Base-by-base conservation (phyloP, 2,113 vertebrate species). In the Leuciscus idus region DNA sequence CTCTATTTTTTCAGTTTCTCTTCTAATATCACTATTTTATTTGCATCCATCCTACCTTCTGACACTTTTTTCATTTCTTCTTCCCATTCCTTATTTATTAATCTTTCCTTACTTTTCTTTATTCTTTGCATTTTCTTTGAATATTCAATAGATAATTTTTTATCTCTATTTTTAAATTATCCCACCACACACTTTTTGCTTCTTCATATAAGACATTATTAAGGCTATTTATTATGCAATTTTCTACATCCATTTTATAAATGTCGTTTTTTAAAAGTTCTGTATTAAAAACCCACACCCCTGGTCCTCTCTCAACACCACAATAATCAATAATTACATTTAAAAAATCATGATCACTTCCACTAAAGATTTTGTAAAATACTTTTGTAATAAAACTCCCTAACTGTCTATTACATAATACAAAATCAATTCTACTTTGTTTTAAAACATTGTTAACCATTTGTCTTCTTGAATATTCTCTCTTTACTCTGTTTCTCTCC, bases 341-440 rank as follows among this genome's bases (percentile, higher is more conserved):
- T 39, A 33, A 73, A 57, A 73, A 57, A 73, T 48, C 52, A 17
- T 85, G 84, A 43, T 85, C 61, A 28, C 75, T 85, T n/a, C 62
- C 17, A 21, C 57, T 48, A 10, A 10, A 48, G 0, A 48, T 10
- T 48, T 48, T 48, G 2, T 48, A 48, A 48, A 10, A 48, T 10
- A 48, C 9, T 1, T 48, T 48, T 48, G 48, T 11, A 2, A 59
- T 59, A 6, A 6, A 59, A 23, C 19, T 59, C 1, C 19, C 19
- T 59, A 30, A 30, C 30, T 30, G 30, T 30, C 30, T 30, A 1
- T 23, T 59, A 21, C 57, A 23, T 59, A 59, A 59, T 23, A 59
- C 1, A 1, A 59, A 59, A 59, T 59, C 57, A 23, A 59, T 23
- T 59, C 57, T 59, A 59, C 57, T 59, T 59, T 59, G 57, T 23